phyloP scores from a whole-genome alignment of 2,888 invertebrate species.

The Tenthredo notha region DNA sequence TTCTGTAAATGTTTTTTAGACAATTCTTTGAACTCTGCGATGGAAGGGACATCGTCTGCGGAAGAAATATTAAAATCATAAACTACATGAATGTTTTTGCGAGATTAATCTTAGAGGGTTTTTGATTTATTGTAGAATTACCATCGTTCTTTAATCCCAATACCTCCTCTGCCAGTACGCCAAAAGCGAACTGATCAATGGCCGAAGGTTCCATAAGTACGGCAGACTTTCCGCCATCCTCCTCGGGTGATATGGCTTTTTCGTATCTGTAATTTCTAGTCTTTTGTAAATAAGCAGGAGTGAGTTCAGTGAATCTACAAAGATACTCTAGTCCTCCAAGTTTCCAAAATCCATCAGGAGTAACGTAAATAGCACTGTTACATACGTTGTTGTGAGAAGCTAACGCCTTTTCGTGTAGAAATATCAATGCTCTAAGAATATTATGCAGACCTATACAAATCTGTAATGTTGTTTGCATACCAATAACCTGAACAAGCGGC shows the following conservation, averaged over 20 bases:
- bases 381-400: constrained; percentile 93
- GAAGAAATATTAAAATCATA: neutral
- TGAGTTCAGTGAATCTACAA: constrained; percentile 85
- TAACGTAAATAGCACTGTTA: constrained; percentile 89
- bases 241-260: constrained; percentile 86
- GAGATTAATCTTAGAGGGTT: neutral
- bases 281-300: constrained; percentile 84
- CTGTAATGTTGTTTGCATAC: constrained; percentile 87
- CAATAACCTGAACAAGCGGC: constrained; percentile 85
- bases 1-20: constrained; percentile 87
- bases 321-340: constrained; percentile 92
- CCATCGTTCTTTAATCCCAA: constrained; percentile 83
- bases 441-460: constrained; percentile 92
- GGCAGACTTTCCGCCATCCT: constrained; percentile 80
- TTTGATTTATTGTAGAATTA: constrained; percentile 66
- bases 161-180: constrained; percentile 87
- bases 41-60: constrained; percentile 85
- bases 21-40: constrained; percentile 85
- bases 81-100: neutral
- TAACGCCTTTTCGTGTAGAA: constrained; percentile 90
- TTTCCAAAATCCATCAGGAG: constrained; percentile 92
- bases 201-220: constrained; percentile 78
- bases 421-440: constrained; percentile 89
- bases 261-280: constrained; percentile 86
- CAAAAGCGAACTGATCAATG: constrained; percentile 90